Evolutionary conservation across 2,797 vertebrate genomes (phyloP), one percentile per base, ranked within the genome.

Genomic region (Bradypodion pumilum): DNA sequence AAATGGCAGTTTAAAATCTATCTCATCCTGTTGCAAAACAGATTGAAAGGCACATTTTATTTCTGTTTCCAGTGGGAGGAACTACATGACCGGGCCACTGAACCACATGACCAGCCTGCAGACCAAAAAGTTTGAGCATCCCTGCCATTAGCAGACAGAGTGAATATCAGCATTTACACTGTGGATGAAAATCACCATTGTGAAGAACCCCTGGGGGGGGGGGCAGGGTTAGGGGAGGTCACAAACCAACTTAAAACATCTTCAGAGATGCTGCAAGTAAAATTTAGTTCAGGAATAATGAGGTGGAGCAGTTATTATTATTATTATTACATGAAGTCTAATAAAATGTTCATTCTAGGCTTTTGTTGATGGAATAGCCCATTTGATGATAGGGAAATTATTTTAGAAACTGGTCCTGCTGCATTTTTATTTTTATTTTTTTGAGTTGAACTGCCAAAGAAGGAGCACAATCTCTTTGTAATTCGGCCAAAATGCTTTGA

Each of bases 371-470:
- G 19, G 81, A 69, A 85, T 63, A 37, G 32, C n/a, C 27, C 6
- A 9, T 46, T 59, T 52, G 37, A 52, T 23, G 16, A 74, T 72
- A n/a, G 40, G 62, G 40, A 85, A 75, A 69, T 76, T 21, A 76
- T 81, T 81, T 81, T 32, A n/a, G 52, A 62, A 81, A 81, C 78
- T 76, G 60, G 72, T 2, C 19, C 5, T 1, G 60, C 63, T 75
- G 7, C 73, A 62, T 81, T 81, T 74, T 80, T n/a, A n/a, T n/a
- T n/a, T n/a, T n/a, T n/a, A n/a, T n/a, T n/a, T 81, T 74, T 80
- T 66, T n/a, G 35, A 44, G 52, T 52, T 62, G n/a, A n/a, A n/a
- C n/a, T n/a, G n/a, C 4, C 1, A 42, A 19, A 37, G 5, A 29
- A 21, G 27, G 78, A 60, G 80, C 72, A 85, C 42, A 8, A 52